Percentiles rank a stretch among this genome's conserved stretches.
Evolutionary conservation across 1,140 invertebrate genomes (phyloP).

Genomic region (Drosophila pandora): DNA sequence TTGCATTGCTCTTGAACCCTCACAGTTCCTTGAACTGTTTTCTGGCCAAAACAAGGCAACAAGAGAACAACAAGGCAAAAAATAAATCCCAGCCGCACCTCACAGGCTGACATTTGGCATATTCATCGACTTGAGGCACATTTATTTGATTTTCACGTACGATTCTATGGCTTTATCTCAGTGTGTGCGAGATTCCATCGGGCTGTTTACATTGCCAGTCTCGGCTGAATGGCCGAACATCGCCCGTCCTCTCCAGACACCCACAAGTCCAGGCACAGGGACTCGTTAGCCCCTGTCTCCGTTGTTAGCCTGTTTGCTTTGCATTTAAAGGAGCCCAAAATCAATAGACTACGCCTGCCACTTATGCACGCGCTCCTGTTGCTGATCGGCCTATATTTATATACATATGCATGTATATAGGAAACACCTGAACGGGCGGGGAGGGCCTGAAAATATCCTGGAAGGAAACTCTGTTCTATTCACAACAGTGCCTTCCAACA

Average conservation of each 20-base stretch:
- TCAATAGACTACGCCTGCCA: constrained; percentile 33
- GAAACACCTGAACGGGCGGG: background rate
- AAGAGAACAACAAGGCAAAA: constrained; percentile 2
- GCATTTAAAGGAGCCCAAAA: constrained; percentile 28
- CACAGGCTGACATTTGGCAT: constrained; percentile 43
- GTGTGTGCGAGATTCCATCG: constrained; percentile 19
- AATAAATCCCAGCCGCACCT: constrained; percentile 36
- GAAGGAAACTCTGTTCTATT: background rate
- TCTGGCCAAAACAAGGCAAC: constrained; percentile 1
- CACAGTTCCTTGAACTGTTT: constrained; percentile 58
- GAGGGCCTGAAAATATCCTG: too few relatives aligned
- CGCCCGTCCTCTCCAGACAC: background rate
- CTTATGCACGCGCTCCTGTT: constrained; percentile 17
- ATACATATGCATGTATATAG: background rate
- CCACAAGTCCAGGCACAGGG: constrained; percentile 15
- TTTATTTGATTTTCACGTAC: constrained; percentile 51
- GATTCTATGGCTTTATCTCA: constrained; percentile 38
- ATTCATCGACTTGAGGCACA: constrained; percentile 30
- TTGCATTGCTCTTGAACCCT: constrained; percentile 47
- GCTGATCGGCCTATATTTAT: background rate
- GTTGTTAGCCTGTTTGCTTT: constrained; percentile 27
- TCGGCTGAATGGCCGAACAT: constrained; percentile 14
- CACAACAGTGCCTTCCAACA: background rate
- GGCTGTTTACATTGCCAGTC: constrained; percentile 44
- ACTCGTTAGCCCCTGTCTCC: constrained; percentile 16